Percentiles rank a stretch among this genome's conserved stretches.
Evolutionary conservation across 2,797 vertebrate genomes (phyloP).

Genomic region (Enteromius unitaeniatus): DNA sequence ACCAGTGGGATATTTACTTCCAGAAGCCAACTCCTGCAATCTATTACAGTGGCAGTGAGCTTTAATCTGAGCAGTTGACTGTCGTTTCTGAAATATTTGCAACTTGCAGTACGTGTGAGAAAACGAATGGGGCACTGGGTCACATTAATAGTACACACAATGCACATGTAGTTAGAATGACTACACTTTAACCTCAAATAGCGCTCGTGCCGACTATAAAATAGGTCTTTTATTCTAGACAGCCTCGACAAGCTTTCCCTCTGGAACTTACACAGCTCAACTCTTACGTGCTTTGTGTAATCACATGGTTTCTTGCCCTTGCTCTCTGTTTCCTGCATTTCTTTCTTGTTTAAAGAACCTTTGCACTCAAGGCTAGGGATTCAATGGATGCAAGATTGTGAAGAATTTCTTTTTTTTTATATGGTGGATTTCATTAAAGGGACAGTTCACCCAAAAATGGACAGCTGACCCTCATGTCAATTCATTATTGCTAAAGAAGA

Average conservation of each 20-base stretch:
- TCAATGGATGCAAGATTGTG: neutral
- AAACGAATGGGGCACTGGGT: slow-evolving; percentile 12
- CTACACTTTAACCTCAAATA: slow-evolving; percentile 27
- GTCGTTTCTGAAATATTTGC: neutral
- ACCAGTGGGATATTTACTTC: neutral
- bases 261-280: slow-evolving; percentile 29
- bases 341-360: slow-evolving; percentile 22
- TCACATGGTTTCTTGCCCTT: slow-evolving; percentile 9
- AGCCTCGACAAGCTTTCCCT: neutral
- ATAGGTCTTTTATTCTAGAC: slow-evolving; percentile 19
- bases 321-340: neutral
- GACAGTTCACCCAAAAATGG: neutral
- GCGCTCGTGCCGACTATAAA: slow-evolving; percentile 25
- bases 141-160: neutral
- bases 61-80: neutral
- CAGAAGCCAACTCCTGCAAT: neutral
- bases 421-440: neutral
- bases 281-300: slow-evolving; percentile 36
- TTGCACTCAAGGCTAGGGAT: slow-evolving; percentile 1
- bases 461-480: neutral
- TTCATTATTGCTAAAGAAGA: neutral
- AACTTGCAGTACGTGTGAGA: neutral
- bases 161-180: neutral
- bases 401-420: neutral
- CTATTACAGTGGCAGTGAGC: neutral